Evolutionary conservation across 2,797 vertebrate genomes (phyloP), one percentile per base, ranked within the genome.

Genomic region (Acrossocheilus wenchowensis): DNA sequence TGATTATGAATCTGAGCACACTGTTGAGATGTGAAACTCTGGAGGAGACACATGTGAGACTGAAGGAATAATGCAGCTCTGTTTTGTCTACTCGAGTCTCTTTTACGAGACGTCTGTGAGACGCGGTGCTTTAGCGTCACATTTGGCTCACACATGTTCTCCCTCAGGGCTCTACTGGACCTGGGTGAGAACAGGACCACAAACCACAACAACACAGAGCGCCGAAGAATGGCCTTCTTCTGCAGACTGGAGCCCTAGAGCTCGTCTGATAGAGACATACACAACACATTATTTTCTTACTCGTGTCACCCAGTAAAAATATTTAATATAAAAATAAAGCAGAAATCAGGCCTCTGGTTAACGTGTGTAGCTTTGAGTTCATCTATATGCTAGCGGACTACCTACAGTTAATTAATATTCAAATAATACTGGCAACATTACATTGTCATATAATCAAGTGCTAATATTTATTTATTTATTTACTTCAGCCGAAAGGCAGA

Each of bases 141-240:
- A 90, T 90, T 89, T 89, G 89, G 91, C 85, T 85, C 68, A 52
- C 91, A 91, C 85, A 86, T 90, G 91, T 91, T 85, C 54, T 81
- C 84, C 90, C 83, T 30, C 45, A 64, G 87, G 87, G 75, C 79
- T 72, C 48, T 3, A 21, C 62, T 54, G 43, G 81, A 66, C 8
- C 54, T 15, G n/a, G 78, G 85, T 82, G 69, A 85, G 86, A 86
- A 50, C 79, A 87, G 77, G 77, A 84, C 87, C 81, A 60, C 89
- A 91, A 85, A 90, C 90, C 89, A n/a, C 90, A 89, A 78, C 86
- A 85, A 88, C 84, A 88, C 52, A 54, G 78, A 80, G 34, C 62
- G 45, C 68, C 73, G 45, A 66, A 71, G 88, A 89, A 86, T 21
- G 41, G 45, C 43, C 77, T 85, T 83, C 85, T 73, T 78, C 78